Conservation (phyloP, 2,113 vertebrate species). For the Oreamnos americanus region DNA sequence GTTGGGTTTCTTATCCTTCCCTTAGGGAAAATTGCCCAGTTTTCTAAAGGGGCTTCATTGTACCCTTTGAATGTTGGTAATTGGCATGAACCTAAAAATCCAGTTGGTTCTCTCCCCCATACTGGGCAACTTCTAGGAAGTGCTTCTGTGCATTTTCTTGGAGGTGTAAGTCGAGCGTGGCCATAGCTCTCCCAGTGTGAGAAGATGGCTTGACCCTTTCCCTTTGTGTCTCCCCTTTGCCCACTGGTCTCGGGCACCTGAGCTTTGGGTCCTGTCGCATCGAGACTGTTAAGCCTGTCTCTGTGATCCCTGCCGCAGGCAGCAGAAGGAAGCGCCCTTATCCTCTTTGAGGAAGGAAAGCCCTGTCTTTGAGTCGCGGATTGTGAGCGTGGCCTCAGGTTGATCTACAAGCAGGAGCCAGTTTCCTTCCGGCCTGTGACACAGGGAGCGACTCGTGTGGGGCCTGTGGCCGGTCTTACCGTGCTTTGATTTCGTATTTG, state of each 20-base stretch:
- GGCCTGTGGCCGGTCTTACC: slow-evolving; percentile 83
- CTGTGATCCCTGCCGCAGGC: slow-evolving; percentile 84
- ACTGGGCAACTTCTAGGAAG: background rate
- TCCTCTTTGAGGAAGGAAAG: slow-evolving; percentile 82
- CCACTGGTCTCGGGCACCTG: slow-evolving; percentile 75
- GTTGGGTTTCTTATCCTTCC: background rate
- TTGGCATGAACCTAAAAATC: background rate
- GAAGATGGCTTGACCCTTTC: slow-evolving; percentile 71
- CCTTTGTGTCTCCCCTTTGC: slow-evolving; percentile 70
- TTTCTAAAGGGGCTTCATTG: slow-evolving; percentile 27
- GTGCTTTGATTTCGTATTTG: slow-evolving; percentile 83
- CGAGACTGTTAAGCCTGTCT: slow-evolving; percentile 79
- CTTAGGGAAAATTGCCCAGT: background rate
- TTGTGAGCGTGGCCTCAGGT: slow-evolving; percentile 83
- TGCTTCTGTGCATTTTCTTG: slow-evolving; percentile 20
- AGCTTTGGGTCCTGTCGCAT: slow-evolving; percentile 76
- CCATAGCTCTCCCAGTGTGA: slow-evolving; percentile 41
- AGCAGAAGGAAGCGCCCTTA: slow-evolving; percentile 78
- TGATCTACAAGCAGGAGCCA: slow-evolving; percentile 81
- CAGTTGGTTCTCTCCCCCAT: background rate
- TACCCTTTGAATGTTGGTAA: background rate
- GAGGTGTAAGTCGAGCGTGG: background rate
- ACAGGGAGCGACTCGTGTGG: slow-evolving; percentile 78
- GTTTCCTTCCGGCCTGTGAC: slow-evolving; percentile 81
- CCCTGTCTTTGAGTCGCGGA: slow-evolving; percentile 80